Base-by-base conservation (phyloP, 1,140 invertebrate species). In the Solenopsis invicta region DNA sequence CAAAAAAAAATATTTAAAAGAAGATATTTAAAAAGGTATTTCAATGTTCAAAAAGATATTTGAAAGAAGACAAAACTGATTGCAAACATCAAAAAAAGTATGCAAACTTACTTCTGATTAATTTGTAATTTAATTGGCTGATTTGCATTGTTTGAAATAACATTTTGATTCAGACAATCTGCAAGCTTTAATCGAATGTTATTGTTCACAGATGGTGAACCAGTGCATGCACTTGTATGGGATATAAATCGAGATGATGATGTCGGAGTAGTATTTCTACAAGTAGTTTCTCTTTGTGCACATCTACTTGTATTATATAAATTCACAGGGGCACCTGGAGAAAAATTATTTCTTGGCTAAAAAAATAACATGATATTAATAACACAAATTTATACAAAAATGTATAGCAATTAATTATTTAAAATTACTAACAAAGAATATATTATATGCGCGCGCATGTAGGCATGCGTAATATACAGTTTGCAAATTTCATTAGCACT, bases 41-140 rank as follows among this genome's bases (percentile, higher is more conserved):
- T 29, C 0, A 2, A 29, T 29, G 29, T 41, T 41, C 3, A 41
- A 41, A 41, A 41, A 41, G 4, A 41, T 41, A 41, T 41, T 45
- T 85, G 2, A 69, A 29, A 54, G 72, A 72, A 50, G 61, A 41
- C 56, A 4, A 21, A n/a, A 61, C 13, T 18, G 0, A 18, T 0
- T 12, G 34, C 0, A 85, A 66, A 21, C 3, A 29, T 52, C 8
- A 10, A 18, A 64, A 41, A 4, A 72, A 29, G 29, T 37, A 12
- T 34, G 18, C 6, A 59, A 29, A 91, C 89, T 87, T 91, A 95
- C 93, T 94, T 95, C 88, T 92, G 92, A 88, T 91, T 95, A 54
- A 95, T 93, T 88, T 95, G 94, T 77, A 95, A 52, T 89, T 95
- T 95, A 80, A 95, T 95, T 41, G 94, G 94, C 85, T 94, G 94